Conservation (phyloP, 92 coral and sea anemone genomes). For the Epizoanthus rinbou region DNA sequence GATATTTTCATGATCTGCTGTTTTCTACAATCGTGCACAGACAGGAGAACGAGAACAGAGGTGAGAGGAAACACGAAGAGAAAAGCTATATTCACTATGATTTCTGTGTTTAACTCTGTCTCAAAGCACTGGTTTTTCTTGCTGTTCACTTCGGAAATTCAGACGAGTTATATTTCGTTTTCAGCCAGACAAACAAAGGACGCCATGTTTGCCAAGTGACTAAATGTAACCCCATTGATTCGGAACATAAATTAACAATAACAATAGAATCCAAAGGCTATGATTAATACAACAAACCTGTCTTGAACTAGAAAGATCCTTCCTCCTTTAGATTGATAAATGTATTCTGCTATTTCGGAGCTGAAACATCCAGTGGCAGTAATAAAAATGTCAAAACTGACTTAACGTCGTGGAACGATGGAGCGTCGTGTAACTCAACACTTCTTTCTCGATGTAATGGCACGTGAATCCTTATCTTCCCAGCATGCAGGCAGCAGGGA, state of each 20-base stretch:
- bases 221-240: neutral
- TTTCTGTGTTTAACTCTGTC: neutral
- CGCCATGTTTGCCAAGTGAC: constrained; percentile 24
- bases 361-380: neutral
- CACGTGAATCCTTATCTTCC: constrained; percentile 10
- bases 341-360: neutral
- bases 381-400: too few relatives aligned
- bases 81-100: neutral
- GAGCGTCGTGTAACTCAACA: constrained; percentile 31
- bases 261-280: constrained; percentile 15
- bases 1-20: neutral
- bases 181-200: constrained; percentile 13
- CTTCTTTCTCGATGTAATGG: constrained; percentile 8
- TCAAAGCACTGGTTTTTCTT: neutral
- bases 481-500: too few relatives aligned
- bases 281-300: constrained; percentile 27
- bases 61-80: neutral
- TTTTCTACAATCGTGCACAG: too few relatives aligned
- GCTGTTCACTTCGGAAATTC: neutral
- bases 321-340: neutral
- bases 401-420: neutral
- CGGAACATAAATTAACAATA: neutral
- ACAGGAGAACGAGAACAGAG: too few relatives aligned
- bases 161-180: neutral
- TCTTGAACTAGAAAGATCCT: neutral